These are phyloP conservation scores for Ammospiza maritima DNA, from an alignment of 2,797 vertebrate genomes.

Conservation along the genomic window DNA sequence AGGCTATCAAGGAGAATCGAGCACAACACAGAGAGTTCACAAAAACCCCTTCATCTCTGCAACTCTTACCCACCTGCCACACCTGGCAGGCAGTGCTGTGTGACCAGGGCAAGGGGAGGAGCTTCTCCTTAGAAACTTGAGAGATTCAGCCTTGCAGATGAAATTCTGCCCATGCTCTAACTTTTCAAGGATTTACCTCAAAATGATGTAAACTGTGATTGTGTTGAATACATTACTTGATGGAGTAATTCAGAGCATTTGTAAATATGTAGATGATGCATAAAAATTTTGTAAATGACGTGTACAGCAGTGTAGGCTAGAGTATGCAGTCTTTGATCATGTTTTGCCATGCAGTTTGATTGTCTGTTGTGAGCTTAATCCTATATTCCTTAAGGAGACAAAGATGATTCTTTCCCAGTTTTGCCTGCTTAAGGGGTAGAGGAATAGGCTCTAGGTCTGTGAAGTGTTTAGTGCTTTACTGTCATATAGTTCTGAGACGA, in stretches of 20 bases:
- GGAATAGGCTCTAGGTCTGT: neutral
- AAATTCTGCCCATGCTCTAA: constrained; percentile 24
- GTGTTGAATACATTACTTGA: constrained; percentile 61
- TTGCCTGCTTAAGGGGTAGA: constrained; percentile 8
- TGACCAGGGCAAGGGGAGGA: neutral
- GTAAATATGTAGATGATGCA: constrained; percentile 74
- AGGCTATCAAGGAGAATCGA: neutral
- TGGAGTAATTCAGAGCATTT: constrained; percentile 61
- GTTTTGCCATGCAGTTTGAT: constrained; percentile 47
- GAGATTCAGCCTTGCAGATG: neutral
- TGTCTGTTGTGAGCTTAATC: constrained; percentile 11
- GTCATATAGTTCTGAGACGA: constrained; percentile 6
- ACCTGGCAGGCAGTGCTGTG: neutral
- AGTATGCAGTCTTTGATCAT: neutral
- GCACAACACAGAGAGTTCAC: neutral
- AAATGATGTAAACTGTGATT: constrained; percentile 76
- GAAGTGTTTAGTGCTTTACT: constrained; percentile 42
- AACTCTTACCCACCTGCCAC: neutral
- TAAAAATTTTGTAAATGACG: constrained; percentile 60
- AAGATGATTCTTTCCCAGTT: constrained; percentile 10
- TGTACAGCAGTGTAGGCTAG: constrained; percentile 60
- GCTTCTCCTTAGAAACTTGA: neutral
- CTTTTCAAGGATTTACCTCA: constrained; percentile 76
- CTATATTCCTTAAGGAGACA: neutral
- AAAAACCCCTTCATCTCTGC: neutral